phyloP scores from a whole-genome alignment of 1,140 invertebrate genomes.

The Penaeus indicus region DNA sequence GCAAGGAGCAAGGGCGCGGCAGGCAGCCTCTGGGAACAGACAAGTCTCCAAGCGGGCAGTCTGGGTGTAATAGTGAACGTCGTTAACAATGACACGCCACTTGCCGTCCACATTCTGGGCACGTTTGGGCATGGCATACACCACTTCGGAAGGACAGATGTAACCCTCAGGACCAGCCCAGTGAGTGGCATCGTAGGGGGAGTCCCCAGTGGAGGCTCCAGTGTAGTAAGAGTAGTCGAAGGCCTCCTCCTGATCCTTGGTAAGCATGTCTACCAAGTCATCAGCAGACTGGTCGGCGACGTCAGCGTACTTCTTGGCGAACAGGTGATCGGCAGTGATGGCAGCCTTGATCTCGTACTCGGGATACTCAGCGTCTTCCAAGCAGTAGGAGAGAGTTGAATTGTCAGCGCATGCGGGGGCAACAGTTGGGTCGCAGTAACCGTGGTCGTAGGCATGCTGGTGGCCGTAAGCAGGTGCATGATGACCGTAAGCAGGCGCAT shows the following conservation, averaged over 20 bases:
- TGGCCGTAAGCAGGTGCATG: background rate
- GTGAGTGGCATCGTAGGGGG: constrained; percentile 56
- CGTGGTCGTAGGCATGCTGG: constrained; percentile 39
- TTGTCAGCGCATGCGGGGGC: constrained; percentile 45
- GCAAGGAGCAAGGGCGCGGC: constrained; percentile 67
- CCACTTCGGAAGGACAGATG: constrained; percentile 56
- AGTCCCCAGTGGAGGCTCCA: constrained; percentile 50
- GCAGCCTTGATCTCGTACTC: constrained; percentile 63
- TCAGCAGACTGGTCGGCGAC: constrained; percentile 58
- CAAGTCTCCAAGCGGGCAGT: constrained; percentile 54
- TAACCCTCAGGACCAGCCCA: constrained; percentile 55
- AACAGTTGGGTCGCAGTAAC: constrained; percentile 47
- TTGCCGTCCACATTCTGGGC: constrained; percentile 66
- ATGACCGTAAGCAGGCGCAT: background rate
- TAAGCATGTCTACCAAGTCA: constrained; percentile 46
- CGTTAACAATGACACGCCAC: constrained; percentile 68
- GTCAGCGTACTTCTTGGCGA: constrained; percentile 59
- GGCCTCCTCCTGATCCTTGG: constrained; percentile 55
- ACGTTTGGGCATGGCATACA: constrained; percentile 44
- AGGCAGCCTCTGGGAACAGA: constrained; percentile 56
- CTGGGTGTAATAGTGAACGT: constrained; percentile 61
- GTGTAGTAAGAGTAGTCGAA: constrained; percentile 61
- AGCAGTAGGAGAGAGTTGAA: constrained; percentile 61
- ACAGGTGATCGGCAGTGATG: constrained; percentile 53
- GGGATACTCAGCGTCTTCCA: constrained; percentile 67